Evolutionary conservation across 2,797 vertebrate genomes (phyloP).

Genomic region (Gymnoscopelus microlampas): DNA sequence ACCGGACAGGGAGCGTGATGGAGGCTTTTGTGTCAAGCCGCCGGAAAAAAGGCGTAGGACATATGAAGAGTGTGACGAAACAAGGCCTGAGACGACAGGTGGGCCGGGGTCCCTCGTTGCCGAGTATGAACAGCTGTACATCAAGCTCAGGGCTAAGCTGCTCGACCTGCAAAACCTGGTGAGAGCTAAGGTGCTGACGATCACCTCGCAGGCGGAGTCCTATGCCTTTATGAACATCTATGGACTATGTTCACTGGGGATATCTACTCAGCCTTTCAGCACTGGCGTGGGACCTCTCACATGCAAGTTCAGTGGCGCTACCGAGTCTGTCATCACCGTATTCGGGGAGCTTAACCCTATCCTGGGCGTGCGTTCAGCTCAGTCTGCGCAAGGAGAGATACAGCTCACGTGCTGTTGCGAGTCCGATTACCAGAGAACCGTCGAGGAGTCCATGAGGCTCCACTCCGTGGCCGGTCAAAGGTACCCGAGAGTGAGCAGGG

Average conservation of each 20-base stretch:
- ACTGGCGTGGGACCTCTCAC: not conserved
- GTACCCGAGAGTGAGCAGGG: not conserved
- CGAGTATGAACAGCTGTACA: not conserved
- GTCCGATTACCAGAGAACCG: not conserved
- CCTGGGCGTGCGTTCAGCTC: not conserved
- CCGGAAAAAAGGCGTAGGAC: no score
- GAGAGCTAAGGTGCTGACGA: not conserved
- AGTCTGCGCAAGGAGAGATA: not conserved
- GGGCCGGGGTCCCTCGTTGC: not conserved
- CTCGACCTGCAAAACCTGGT: not conserved
- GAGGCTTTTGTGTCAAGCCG: no score
- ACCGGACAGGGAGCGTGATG: no score
- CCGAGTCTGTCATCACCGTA: not conserved
- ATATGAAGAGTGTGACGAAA: no score
- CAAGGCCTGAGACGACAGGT: no score
- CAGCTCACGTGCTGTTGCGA: not conserved
- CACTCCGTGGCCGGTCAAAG: not conserved
- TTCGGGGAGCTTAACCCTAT: not conserved
- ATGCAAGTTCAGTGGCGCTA: no score
- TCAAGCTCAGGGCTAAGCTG: not conserved
- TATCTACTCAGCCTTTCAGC: no score
- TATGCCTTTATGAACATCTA: conserved; percentile 11
- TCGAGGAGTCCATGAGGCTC: not conserved
- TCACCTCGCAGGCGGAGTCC: not conserved
- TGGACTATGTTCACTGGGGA: not conserved